A percentile compares a stretch with the other conserved stretches of the same genome.
Conservation (phyloP, 2,113 vertebrate genomes). For the Varanus komodoensis region DNA sequence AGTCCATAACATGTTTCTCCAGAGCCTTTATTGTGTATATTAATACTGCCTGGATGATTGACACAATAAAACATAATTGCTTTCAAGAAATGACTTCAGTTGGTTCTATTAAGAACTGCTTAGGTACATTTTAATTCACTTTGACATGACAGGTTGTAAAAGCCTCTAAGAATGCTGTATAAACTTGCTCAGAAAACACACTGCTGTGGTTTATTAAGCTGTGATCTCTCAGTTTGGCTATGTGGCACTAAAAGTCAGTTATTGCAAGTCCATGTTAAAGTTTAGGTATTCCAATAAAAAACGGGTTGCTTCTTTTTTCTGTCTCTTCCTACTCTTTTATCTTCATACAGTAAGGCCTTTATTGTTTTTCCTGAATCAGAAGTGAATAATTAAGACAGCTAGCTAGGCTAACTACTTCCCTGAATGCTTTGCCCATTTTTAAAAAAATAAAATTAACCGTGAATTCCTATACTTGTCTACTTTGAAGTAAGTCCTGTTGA, state of each 20-base stretch:
- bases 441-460: background rate
- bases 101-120: constrained; percentile 59
- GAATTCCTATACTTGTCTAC: no score
- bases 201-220: constrained; percentile 37
- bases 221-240: background rate
- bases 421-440: background rate
- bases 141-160: constrained; percentile 52
- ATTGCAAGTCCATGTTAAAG: constrained; percentile 3
- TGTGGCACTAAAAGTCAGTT: background rate
- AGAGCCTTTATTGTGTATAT: constrained; percentile 58
- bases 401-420: background rate
- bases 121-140: constrained; percentile 60
- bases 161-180: constrained; percentile 39
- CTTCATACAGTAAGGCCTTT: background rate
- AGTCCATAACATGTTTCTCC: constrained; percentile 53
- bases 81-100: constrained; percentile 53
- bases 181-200: constrained; percentile 41
- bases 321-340: background rate
- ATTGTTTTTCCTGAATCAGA: no score
- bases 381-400: background rate
- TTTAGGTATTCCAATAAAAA: background rate
- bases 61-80: constrained; percentile 56
- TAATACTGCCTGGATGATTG: constrained; percentile 57
- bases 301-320: background rate
- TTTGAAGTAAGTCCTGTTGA: no score